Evolutionary conservation across 2,797 vertebrate genomes (phyloP).

Genomic region (Helicolenus hilgendorfi): DNA sequence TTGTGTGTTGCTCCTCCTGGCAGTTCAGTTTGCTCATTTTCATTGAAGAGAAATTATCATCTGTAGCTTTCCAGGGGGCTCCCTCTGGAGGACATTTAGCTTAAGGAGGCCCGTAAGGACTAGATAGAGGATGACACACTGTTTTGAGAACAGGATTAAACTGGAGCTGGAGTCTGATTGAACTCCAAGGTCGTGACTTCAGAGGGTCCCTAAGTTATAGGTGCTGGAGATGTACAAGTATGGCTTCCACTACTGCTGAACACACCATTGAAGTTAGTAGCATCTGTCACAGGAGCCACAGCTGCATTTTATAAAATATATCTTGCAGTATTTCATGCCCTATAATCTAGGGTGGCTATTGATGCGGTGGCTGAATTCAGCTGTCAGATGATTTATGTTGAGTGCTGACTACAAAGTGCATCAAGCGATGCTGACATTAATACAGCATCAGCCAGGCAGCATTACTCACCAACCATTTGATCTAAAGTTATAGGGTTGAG

Average conservation of each 20-base stretch:
- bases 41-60: constrained; percentile 2
- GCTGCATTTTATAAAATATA: constrained; percentile 9
- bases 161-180: not conserved
- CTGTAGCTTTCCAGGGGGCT: not conserved
- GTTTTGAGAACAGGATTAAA: not conserved
- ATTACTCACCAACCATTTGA: constrained; percentile 4
- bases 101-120: not conserved
- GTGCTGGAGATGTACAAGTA: not conserved
- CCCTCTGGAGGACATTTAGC: constrained; percentile 29
- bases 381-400: constrained; percentile 31
- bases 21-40: constrained; percentile 11
- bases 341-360: constrained; percentile 1
- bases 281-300: not conserved
- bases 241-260: not conserved
- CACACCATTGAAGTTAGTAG: not conserved
- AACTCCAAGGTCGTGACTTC: not conserved
- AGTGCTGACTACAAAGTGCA: constrained; percentile 47
- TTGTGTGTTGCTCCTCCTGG: not conserved
- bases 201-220: not conserved
- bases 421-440: constrained; percentile 24
- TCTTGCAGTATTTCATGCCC: constrained; percentile 23
- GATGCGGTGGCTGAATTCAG: constrained; percentile 34
- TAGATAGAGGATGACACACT: not conserved
- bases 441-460: not conserved
- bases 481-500: constrained; percentile 4